Percentiles rank a stretch among this genome's conserved stretches.
Conservation (phyloP, 2,113 vertebrate genomes). For the Acinonyx jubatus region DNA sequence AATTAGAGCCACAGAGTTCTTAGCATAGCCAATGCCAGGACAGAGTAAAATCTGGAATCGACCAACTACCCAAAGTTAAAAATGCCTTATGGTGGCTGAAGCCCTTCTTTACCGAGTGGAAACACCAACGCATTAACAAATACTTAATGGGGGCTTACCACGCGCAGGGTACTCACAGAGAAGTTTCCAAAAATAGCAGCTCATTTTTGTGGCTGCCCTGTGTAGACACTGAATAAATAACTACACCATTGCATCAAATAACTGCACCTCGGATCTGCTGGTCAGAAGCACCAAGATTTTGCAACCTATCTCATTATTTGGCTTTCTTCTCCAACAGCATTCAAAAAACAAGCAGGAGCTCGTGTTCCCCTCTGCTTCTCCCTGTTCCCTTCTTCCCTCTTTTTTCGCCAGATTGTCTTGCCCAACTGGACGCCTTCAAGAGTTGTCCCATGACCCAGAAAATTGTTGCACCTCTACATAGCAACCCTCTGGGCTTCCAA, state of each 20-base stretch:
- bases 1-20: not conserved
- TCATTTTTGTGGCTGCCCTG: not conserved
- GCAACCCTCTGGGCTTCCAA: not conserved
- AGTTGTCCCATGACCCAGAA: not conserved
- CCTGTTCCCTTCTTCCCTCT: not conserved
- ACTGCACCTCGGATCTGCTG: too few species aligned
- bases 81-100: not conserved
- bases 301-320: not conserved
- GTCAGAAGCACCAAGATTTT: not conserved
- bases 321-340: not conserved
- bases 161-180: not conserved
- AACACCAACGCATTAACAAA: not conserved
- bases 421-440: not conserved
- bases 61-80: not conserved
- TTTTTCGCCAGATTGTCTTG: not conserved
- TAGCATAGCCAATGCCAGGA: not conserved
- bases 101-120: not conserved
- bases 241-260: not conserved
- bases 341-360: not conserved
- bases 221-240: not conserved
- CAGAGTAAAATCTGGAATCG: not conserved
- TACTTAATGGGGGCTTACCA: not conserved
- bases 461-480: not conserved
- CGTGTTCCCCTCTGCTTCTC: not conserved
- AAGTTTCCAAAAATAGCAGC: not conserved